Conservation (phyloP, 2,888 invertebrate species). For the Pantelozetes paolii region DNA sequence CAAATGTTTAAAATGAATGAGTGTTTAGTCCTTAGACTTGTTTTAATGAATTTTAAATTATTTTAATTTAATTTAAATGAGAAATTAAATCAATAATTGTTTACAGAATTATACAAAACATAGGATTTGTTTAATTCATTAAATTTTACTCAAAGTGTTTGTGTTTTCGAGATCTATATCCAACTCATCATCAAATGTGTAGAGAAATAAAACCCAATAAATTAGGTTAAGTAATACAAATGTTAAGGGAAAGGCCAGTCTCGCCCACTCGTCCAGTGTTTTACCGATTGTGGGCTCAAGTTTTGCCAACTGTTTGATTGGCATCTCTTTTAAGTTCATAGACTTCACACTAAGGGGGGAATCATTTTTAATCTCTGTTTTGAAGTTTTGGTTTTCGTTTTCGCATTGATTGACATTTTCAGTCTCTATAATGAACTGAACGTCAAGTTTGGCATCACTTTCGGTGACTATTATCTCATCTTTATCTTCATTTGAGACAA, state of each 20-base stretch:
- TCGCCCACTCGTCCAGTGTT: slow-evolving; percentile 1
- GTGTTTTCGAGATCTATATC: neutral
- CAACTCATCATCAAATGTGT: neutral
- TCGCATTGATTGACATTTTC: neutral
- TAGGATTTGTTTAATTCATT: neutral
- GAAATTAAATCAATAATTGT: neutral
- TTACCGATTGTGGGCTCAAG: neutral
- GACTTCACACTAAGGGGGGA: neutral
- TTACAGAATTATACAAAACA: neutral
- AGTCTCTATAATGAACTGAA: neutral
- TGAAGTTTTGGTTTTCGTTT: too few relatives aligned
- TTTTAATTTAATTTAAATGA: neutral
- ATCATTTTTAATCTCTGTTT: neutral
- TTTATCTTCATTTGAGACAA: neutral
- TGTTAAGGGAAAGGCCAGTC: slow-evolving; percentile 63
- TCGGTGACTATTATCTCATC: slow-evolving; percentile 1
- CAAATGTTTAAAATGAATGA: neutral
- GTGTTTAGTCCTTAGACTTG: too few relatives aligned
- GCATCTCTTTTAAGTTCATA: neutral
- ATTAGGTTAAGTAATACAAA: slow-evolving; percentile 79
- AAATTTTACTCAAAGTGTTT: neutral
- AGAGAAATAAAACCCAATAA: slow-evolving; percentile 64
- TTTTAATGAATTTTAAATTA: too few relatives aligned
- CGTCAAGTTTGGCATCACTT: slow-evolving; percentile 13
- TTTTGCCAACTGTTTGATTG: slow-evolving; percentile 12